Base-by-base conservation (phyloP, 2,888 invertebrate genomes). In the Argynnis bischoffii region DNA sequence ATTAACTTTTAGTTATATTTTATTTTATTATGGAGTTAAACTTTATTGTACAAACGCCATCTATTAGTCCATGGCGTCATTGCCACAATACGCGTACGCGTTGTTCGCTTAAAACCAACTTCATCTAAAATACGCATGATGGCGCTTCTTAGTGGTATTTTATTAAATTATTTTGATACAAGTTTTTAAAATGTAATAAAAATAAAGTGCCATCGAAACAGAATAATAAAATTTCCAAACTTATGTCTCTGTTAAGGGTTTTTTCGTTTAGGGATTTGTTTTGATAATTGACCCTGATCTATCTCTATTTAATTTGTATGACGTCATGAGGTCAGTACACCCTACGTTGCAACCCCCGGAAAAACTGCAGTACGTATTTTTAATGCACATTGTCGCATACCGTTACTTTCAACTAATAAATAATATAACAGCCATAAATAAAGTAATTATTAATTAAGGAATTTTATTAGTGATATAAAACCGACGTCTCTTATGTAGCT, bases 291-390 rank as follows among this genome's bases (percentile, higher is more conserved):
- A 35, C 50, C 64, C 53, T 66, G 48, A 57, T 56, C 18, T 6
- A 61, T 47, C n/a, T 54, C 51, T 65, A 65, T 47, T 59, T 63
- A 15, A 54, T 55, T 46, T 35, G 13, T n/a, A 75, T 85, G 86
- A 85, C 84, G 87, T 87, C 82, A 85, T 78, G 78, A 77, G 90
- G 87, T 85, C 89, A 87, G 78, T 85, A 83, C 81, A 81, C 83
- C 81, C 75, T 75, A 75, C 73, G 78, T 77, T 78, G 78, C 74
- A 69, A 70, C 72, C 71, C 72, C 47, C 48, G 56, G 50, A 54
- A 70, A 63, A 55, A 50, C 63, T 59, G 66, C 69, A 63, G 55
- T 57, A 61, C 55, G 18, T 59, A 41, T 51, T 16, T 51, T 26
- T 51, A 3, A 21, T 50, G 15, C 51, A 51, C 41, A 61, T 61